phyloP scores from a whole-genome alignment of 2,113 vertebrate genomes.

The Syngnathoides biaculeatus region DNA sequence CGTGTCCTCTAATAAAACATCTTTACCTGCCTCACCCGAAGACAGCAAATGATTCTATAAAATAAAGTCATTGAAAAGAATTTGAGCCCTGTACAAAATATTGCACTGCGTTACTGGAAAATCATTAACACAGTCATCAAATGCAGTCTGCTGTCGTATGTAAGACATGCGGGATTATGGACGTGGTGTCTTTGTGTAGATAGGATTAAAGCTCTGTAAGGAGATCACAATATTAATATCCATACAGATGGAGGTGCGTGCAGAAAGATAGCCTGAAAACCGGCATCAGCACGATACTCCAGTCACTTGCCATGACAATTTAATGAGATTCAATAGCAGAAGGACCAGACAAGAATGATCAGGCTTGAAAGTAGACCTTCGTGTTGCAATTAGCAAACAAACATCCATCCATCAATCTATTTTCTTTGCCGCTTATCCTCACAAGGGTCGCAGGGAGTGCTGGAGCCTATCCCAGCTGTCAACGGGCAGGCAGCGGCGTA shows the following conservation, averaged over 20 bases:
- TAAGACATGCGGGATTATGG: conserved; percentile 61
- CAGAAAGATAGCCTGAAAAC: conserved; percentile 12
- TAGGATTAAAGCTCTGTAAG: conserved; percentile 63
- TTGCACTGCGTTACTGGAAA: neutral
- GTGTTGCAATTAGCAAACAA: neutral
- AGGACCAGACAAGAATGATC: neutral
- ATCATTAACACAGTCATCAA: neutral
- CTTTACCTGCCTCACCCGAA: neutral
- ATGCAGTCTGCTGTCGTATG: conserved; percentile 6
- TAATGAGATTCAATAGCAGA: neutral
- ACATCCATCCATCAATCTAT: no score
- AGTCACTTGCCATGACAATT: neutral
- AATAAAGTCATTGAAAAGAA: neutral
- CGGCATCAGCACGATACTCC: neutral
- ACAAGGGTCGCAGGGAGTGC: no score
- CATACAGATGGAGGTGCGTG: conserved; percentile 32
- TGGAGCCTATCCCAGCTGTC: no score
- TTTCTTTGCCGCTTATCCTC: no score
- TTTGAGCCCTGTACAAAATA: neutral
- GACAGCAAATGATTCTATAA: neutral
- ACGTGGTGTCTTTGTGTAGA: conserved; percentile 51
- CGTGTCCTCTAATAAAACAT: neutral
- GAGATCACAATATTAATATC: conserved; percentile 65
- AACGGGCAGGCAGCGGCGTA: no score
- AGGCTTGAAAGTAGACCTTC: neutral